Conservation (phyloP, 1,140 invertebrate genomes). For the Eurosta solidaginis region DNA sequence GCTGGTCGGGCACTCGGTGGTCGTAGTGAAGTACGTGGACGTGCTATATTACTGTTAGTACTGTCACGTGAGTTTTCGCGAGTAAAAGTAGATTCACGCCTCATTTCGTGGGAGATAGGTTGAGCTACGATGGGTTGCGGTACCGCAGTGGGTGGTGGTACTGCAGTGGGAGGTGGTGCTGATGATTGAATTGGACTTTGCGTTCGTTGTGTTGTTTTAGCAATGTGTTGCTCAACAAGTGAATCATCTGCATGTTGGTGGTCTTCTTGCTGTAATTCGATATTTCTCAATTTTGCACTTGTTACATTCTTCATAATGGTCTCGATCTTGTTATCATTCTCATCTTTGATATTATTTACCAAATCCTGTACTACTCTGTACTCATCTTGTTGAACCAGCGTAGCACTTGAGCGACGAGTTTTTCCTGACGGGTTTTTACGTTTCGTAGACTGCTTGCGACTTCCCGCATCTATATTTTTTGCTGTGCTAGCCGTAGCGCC, state of each 20-base stretch:
- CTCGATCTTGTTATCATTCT: background rate
- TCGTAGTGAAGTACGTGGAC: constrained; percentile 64
- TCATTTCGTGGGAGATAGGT: constrained; percentile 4
- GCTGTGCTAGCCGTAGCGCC: background rate
- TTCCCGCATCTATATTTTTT: constrained; percentile 38
- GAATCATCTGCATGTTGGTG: background rate
- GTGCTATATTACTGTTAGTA: constrained; percentile 34
- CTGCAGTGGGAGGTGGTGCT: background rate
- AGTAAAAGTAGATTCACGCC: constrained; percentile 46
- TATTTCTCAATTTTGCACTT: background rate
- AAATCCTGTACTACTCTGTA: background rate
- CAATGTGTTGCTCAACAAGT: background rate
- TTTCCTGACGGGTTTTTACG: constrained; percentile 32
- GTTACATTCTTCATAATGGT: background rate
- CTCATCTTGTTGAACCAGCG: background rate
- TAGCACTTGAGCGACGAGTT: constrained; percentile 47
- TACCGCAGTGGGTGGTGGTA: background rate
- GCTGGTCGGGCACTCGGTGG: constrained; percentile 73
- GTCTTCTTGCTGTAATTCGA: background rate
- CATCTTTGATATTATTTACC: background rate
- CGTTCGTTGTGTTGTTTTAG: background rate
- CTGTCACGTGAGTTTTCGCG: constrained; percentile 51
- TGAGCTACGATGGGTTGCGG: background rate
- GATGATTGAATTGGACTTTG: background rate
- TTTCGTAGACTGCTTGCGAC: constrained; percentile 42